Conservation (phyloP, 1,140 invertebrate genomes). For the Vanessa atalanta region DNA sequence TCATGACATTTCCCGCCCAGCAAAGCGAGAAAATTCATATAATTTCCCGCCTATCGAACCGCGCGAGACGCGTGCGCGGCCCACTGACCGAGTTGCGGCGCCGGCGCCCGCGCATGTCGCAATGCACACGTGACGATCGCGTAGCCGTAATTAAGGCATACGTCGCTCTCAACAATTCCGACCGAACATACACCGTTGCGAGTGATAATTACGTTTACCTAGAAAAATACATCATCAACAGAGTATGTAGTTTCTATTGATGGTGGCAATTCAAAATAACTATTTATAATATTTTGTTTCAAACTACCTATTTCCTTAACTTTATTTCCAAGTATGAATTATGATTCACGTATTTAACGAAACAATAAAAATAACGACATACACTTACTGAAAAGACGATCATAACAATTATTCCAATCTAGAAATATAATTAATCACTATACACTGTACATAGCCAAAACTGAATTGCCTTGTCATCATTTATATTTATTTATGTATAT, state of each 20-base stretch:
- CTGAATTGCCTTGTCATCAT: no score
- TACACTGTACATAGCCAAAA: no score
- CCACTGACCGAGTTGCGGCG: constrained; percentile 56
- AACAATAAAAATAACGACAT: not conserved
- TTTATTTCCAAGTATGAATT: not conserved
- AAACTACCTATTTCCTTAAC: not conserved
- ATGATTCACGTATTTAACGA: not conserved
- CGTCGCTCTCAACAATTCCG: not conserved
- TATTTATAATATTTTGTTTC: not conserved
- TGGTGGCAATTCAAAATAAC: not conserved
- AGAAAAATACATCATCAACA: not conserved
- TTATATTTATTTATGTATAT: no score
- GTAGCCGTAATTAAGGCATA: not conserved
- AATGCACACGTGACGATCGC: constrained; percentile 8
- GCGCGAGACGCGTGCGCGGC: constrained; percentile 31
- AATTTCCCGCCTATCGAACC: constrained; percentile 23
- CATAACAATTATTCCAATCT: no score
- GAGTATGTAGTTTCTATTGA: not conserved
- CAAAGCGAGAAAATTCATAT: constrained; percentile 3
- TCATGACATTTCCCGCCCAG: constrained; percentile 15
- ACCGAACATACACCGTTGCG: not conserved
- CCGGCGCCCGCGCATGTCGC: constrained; percentile 45
- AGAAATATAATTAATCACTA: no score
- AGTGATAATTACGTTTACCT: not conserved
- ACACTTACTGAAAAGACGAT: no score